These are phyloP conservation scores for Diachrysia chrysitis DNA, from an alignment of 2,888 invertebrate genomes.

Conservation along the genomic window DNA sequence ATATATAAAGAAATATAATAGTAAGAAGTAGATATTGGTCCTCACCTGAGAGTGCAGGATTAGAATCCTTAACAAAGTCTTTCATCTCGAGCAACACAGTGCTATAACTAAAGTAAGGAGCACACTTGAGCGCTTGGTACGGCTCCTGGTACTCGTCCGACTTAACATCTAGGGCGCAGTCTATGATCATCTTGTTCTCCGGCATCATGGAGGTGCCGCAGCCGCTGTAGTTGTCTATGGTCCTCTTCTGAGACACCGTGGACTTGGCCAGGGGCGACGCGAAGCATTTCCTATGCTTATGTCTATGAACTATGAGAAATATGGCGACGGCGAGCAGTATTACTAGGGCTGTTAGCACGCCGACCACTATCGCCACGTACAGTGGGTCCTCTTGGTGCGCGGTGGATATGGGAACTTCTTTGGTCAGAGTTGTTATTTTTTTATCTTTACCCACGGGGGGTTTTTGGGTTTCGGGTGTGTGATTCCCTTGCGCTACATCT, in stretches of 20 bases:
- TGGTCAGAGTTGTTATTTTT: constrained; percentile 80
- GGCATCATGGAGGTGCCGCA: constrained; percentile 88
- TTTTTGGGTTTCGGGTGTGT: constrained; percentile 91
- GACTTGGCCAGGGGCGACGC: constrained; percentile 91
- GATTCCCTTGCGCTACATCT: constrained; percentile 92
- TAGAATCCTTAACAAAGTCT: constrained; percentile 89
- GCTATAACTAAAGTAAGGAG: constrained; percentile 93
- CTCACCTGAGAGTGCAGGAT: constrained; percentile 80
- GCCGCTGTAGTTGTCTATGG: constrained; percentile 89
- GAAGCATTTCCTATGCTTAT: constrained; percentile 92
- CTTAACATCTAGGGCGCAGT: constrained; percentile 90
- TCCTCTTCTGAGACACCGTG: constrained; percentile 80
- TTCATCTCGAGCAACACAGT: constrained; percentile 93
- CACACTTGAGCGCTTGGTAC: constrained; percentile 93
- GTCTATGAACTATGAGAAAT: constrained; percentile 92
- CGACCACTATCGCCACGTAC: constrained; percentile 93
- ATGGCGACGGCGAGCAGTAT: constrained; percentile 92
- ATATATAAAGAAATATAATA: background rate
- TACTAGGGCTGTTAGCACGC: constrained; percentile 93
- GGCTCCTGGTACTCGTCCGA: constrained; percentile 94
- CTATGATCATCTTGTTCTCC: constrained; percentile 87
- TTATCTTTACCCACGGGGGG: constrained; percentile 86
- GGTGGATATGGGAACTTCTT: constrained; percentile 91
- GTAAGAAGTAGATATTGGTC: background rate
- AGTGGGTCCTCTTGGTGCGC: constrained; percentile 92